These are phyloP conservation scores for Eublepharis macularius DNA, from an alignment of 2,113 vertebrate genomes.

Conservation along the genomic window DNA sequence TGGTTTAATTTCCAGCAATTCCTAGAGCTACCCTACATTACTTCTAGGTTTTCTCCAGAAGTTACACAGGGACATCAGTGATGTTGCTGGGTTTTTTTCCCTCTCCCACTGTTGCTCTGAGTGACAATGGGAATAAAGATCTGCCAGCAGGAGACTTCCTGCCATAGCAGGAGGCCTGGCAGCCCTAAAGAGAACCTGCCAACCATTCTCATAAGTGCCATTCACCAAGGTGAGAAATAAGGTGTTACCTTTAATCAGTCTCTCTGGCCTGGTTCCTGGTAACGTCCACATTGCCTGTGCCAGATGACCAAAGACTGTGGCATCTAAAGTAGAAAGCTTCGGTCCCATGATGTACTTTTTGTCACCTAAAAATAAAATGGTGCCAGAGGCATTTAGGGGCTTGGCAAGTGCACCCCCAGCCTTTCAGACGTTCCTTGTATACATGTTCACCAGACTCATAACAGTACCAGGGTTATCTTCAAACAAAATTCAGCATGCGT, in stretches of 20 bases:
- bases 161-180: no score
- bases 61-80: no score
- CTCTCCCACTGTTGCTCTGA: no score
- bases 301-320: constrained; percentile 94
- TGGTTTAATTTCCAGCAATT: no score
- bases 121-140: no score
- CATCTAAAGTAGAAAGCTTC: constrained; percentile 91
- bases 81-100: no score
- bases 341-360: constrained; percentile 98
- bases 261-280: constrained; percentile 92
- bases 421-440: not conserved
- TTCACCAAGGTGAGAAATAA: not conserved
- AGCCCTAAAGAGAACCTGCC: not conserved
- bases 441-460: not conserved
- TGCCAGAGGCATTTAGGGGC: constrained; percentile 17
- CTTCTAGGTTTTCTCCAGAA: no score
- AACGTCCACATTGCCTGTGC: constrained; percentile 98
- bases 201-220: not conserved
- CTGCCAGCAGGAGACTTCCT: no score
- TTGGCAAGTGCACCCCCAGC: not conserved
- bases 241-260: constrained; percentile 90
- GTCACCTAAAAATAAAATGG: constrained; percentile 80
- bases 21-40: no score
- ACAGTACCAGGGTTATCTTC: not conserved
- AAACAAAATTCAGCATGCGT: not conserved